Evolutionary conservation across 2,888 invertebrate species (phyloP).

Genomic region (Scrobipalpa atriplicella): DNA sequence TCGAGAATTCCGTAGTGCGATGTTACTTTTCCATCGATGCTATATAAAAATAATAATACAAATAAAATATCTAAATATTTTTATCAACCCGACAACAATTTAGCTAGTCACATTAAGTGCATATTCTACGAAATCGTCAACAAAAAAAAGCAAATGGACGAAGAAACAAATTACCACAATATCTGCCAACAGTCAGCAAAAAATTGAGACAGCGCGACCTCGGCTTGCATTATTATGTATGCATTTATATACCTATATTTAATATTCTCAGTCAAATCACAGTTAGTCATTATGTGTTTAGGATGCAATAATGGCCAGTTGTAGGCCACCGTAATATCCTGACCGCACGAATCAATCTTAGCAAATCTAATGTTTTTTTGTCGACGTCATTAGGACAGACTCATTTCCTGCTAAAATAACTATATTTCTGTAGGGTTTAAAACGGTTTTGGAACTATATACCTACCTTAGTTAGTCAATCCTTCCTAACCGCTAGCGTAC

Average conservation of each 20-base stretch:
- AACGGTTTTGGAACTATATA: background rate
- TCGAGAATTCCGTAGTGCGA: too few relatives aligned
- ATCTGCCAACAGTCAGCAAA: background rate
- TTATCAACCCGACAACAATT: too few relatives aligned
- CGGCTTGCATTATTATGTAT: background rate
- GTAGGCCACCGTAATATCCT: constrained; percentile 5
- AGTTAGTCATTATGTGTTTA: constrained; percentile 10
- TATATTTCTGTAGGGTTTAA: background rate
- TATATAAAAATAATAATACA: too few relatives aligned
- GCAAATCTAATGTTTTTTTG: constrained; percentile 16
- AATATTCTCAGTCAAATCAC: constrained; percentile 3
- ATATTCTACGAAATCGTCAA: too few relatives aligned
- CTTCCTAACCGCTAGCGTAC: too few relatives aligned
- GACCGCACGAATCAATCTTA: constrained; percentile 19
- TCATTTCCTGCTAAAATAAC: constrained; percentile 18
- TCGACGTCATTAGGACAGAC: background rate
- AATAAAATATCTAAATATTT: too few relatives aligned
- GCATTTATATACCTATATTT: constrained; percentile 9
- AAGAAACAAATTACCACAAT: too few relatives aligned
- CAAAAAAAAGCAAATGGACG: too few relatives aligned
- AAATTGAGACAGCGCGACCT: background rate
- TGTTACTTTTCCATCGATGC: too few relatives aligned
- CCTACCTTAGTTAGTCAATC: too few relatives aligned
- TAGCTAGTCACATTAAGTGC: too few relatives aligned
- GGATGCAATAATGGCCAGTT: constrained; percentile 12